phyloP scores from a whole-genome alignment of 2,888 invertebrate species.

The Noctua comes region DNA sequence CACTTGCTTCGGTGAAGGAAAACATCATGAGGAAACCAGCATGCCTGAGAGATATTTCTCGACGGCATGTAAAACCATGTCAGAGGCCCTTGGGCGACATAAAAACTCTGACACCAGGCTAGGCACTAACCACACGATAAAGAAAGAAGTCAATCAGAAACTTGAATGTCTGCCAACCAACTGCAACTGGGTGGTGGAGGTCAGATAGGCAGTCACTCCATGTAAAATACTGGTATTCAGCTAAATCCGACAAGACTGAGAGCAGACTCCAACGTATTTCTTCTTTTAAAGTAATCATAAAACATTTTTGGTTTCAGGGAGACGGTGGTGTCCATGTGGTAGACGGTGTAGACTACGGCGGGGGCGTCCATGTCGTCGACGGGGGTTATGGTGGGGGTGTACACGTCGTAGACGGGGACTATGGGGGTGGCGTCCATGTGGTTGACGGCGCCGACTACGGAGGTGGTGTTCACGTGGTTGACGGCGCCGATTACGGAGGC shows the following conservation, averaged over 20 bases:
- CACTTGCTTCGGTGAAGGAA: too few species aligned
- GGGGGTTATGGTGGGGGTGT: conserved; percentile 11
- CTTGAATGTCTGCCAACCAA: too few species aligned
- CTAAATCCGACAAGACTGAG: neutral
- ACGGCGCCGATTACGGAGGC: neutral
- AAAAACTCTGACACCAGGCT: too few species aligned
- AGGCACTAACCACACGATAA: too few species aligned
- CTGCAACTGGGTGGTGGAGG: too few species aligned
- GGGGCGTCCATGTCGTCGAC: conserved; percentile 16
- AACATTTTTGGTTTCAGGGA: conserved; percentile 28
- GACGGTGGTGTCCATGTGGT: conserved; percentile 35
- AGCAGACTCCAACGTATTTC: neutral
- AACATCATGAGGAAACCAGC: too few species aligned
- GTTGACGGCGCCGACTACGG: conserved; percentile 20
- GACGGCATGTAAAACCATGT: too few species aligned
- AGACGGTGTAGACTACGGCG: conserved; percentile 26
- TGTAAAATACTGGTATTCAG: neutral
- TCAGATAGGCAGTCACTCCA: neutral
- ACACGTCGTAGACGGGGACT: neutral
- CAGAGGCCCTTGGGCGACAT: too few species aligned
- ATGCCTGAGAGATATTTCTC: too few species aligned
- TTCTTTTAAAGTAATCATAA: neutral
- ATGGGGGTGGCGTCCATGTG: conserved; percentile 2
- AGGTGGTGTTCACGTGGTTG: neutral
- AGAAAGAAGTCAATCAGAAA: too few species aligned